A percentile compares a stretch with the other conserved stretches of the same genome.
Evolutionary conservation across 1,140 invertebrate species (phyloP).

Genomic region (Drosophila bocki): DNA sequence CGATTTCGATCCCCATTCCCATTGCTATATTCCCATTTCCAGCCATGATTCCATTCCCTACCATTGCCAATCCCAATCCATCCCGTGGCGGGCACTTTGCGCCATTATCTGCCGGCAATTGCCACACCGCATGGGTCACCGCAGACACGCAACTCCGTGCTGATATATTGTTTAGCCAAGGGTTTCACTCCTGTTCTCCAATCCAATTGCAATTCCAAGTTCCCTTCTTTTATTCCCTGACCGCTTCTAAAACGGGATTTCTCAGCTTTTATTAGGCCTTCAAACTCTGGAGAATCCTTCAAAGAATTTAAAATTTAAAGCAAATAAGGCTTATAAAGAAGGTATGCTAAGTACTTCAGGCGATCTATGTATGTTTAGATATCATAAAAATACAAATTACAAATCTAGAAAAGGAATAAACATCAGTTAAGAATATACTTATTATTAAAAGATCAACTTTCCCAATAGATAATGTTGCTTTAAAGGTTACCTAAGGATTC

Average conservation of each 20-base stretch:
- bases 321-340: not conserved
- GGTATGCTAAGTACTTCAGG: not conserved
- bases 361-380: not conserved
- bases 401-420: not conserved
- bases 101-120: slow-evolving; percentile 77
- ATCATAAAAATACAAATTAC: not conserved
- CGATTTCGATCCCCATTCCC: not conserved
- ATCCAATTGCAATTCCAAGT: slow-evolving; percentile 4
- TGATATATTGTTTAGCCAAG: slow-evolving; percentile 77
- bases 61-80: slow-evolving; percentile 20
- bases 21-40: not conserved
- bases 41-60: not conserved
- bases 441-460: not conserved
- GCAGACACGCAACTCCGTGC: slow-evolving; percentile 65
- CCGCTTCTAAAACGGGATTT: too few relatives aligned
- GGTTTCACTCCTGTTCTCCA: slow-evolving; percentile 30
- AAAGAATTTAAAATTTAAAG: not conserved
- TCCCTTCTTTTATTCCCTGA: too few relatives aligned
- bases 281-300: too few relatives aligned
- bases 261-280: too few relatives aligned
- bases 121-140: slow-evolving; percentile 68
- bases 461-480: not conserved
- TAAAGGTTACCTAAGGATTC: fast-evolving
- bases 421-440: not conserved
- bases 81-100: slow-evolving; percentile 64